Conservation (phyloP, 2,113 vertebrate genomes). For the Pteronura brasiliensis region DNA sequence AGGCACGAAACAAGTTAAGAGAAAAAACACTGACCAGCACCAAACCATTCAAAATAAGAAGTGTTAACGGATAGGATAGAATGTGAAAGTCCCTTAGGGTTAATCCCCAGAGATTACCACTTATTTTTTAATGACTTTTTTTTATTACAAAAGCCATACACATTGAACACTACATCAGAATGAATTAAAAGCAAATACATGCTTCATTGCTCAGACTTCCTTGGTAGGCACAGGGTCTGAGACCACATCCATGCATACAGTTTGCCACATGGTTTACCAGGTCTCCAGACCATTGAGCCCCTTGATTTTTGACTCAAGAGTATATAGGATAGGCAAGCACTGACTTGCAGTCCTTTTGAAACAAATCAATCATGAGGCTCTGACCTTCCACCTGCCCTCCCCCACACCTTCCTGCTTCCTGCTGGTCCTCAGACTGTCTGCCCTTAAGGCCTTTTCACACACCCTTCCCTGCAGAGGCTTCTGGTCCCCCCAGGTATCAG, state of each 20-base stretch:
- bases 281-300: neutral
- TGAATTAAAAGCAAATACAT: neutral
- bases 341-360: neutral
- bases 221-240: neutral
- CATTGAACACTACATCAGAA: neutral
- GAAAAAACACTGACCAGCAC: neutral
- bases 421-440: neutral
- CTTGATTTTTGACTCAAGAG: neutral
- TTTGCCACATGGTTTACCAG: rapidly evolving
- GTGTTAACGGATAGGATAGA: neutral
- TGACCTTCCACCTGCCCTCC: neutral
- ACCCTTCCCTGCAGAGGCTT: neutral
- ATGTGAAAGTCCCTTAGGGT: neutral
- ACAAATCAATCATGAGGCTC: neutral
- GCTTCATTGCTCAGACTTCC: neutral
- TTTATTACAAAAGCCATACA: neutral
- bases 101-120: neutral
- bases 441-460: neutral
- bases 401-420: neutral
- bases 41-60: neutral
- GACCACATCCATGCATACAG: neutral
- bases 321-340: neutral
- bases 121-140: neutral
- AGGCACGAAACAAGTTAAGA: neutral
- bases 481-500: neutral